A percentile compares a stretch with the other conserved stretches of the same genome.
phyloP scores from a whole-genome alignment of 1,140 invertebrate genomes.

The Oppia nitens region DNA sequence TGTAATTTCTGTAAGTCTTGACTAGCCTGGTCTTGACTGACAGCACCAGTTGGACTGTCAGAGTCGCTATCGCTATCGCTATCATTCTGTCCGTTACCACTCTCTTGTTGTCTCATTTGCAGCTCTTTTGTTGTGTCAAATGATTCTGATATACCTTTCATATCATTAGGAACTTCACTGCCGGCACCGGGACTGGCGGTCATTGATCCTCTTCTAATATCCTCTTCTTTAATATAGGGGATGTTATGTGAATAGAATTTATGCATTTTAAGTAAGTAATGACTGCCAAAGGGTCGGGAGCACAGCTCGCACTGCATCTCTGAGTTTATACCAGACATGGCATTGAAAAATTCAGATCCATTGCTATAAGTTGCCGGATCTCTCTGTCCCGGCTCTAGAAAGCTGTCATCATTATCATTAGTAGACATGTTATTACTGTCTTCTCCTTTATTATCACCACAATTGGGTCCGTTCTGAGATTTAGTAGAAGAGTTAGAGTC shows the following conservation, averaged over 20 bases:
- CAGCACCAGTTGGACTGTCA: background rate
- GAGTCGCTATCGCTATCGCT: background rate
- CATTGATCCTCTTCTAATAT: background rate
- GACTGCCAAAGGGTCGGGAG: constrained; percentile 37
- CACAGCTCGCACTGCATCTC: constrained; percentile 38
- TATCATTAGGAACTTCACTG: constrained; percentile 12
- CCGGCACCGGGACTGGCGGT: background rate
- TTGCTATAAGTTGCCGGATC: constrained; percentile 4
- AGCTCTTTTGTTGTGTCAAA: background rate
- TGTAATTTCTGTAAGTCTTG: constrained; percentile 72
- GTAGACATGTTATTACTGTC: background rate
- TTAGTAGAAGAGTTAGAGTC: background rate
- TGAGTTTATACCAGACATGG: background rate
- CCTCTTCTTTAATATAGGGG: constrained; percentile 22
- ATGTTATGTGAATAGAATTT: constrained; percentile 32
- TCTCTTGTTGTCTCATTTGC: background rate
- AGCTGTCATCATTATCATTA: background rate
- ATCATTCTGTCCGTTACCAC: background rate
- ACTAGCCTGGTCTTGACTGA: constrained; percentile 18
- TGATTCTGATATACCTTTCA: constrained; percentile 8
- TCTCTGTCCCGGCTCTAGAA: constrained; percentile 8
- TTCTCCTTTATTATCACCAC: constrained; percentile 12
- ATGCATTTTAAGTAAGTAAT: constrained; percentile 36
- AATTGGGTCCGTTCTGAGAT: constrained; percentile 8
- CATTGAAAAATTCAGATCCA: background rate